Conservation (phyloP, 2,888 invertebrate genomes). For the Nemurella pictetii region DNA sequence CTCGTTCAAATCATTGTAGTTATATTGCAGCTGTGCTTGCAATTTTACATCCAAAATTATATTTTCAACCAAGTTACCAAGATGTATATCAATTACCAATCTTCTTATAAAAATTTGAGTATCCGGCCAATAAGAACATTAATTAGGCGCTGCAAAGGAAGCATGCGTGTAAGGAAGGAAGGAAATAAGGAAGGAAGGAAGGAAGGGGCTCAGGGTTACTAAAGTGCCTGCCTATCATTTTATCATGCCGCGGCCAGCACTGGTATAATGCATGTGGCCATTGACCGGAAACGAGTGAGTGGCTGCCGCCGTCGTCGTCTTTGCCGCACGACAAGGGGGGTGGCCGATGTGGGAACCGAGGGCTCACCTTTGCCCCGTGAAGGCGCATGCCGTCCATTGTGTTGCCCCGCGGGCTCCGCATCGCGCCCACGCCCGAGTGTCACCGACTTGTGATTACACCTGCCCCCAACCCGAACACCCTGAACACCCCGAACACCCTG, state of each 20-base stretch:
- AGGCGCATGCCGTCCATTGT: background rate
- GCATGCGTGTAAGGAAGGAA: background rate
- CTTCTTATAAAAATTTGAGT: background rate
- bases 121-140: background rate
- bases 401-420: background rate
- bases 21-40: no score
- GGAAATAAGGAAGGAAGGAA: background rate
- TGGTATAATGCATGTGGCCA: background rate
- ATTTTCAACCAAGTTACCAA: background rate
- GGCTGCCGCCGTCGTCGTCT: background rate
- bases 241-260: background rate
- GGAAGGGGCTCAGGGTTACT: background rate
- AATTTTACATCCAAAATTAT: no score
- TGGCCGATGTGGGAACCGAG: background rate
- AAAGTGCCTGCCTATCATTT: background rate
- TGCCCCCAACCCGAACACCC: no score
- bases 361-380: background rate
- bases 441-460: background rate
- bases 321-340: background rate
- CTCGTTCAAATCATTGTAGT: no score
- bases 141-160: background rate
- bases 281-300: conserved; percentile 1
- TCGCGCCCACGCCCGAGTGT: no score
- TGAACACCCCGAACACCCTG: no score
- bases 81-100: background rate